A percentile compares a stretch with the other conserved stretches of the same genome.
These are phyloP conservation scores for Hypomesus transpacificus DNA, from an alignment of 2,113 vertebrate species.

Conservation along the genomic window DNA sequence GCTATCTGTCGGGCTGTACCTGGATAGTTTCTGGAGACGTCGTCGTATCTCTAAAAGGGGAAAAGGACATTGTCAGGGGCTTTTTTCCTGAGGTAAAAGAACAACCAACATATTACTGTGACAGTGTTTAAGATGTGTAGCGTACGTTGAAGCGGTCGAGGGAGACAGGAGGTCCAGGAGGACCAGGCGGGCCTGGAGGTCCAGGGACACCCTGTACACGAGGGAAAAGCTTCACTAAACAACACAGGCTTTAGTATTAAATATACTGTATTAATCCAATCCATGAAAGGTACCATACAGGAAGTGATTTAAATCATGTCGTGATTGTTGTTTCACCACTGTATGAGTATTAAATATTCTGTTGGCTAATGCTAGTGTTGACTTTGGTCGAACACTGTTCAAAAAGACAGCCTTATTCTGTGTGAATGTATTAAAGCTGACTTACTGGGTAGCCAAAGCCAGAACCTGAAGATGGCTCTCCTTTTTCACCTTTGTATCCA, in stretches of 20 bases:
- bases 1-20: constrained; percentile 50
- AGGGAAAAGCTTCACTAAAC: not conserved
- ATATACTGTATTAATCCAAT: no score
- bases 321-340: no score
- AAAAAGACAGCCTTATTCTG: no score
- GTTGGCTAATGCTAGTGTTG: no score
- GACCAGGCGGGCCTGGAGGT: constrained; percentile 47
- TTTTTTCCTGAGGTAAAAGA: not conserved
- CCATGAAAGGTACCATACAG: no score
- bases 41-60: constrained; percentile 59
- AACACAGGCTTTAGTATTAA: not conserved
- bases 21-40: constrained; percentile 56
- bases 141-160: constrained; percentile 51
- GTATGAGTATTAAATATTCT: no score
- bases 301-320: no score
- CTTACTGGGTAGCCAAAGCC: constrained; percentile 74
- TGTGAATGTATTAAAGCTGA: not conserved
- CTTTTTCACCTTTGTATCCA: constrained; percentile 86
- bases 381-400: no score
- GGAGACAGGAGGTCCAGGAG: constrained; percentile 48
- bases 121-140: not conserved
- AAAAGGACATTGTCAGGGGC: not conserved
- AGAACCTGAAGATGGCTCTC: constrained; percentile 67
- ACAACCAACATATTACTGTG: not conserved
- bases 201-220: constrained; percentile 73